Conservation (phyloP, 2,888 invertebrate species). For the Epirrhoe tristata region DNA sequence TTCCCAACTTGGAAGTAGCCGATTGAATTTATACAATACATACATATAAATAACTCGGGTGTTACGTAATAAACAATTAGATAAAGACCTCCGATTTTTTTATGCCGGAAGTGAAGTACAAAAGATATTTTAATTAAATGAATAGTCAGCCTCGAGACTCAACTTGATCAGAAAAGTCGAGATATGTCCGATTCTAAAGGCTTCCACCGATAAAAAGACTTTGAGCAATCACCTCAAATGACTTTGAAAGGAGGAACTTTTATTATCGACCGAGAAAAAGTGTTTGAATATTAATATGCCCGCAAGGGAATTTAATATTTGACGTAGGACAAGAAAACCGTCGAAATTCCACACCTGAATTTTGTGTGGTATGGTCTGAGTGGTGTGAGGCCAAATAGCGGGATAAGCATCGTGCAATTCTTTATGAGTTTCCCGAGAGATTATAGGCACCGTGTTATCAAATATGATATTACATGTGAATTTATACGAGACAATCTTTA, state of each 20-base stretch:
- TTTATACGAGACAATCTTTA: conserved; percentile 31
- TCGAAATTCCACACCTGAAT: conserved; percentile 62
- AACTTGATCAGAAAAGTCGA: conserved; percentile 44
- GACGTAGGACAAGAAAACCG: conserved; percentile 63
- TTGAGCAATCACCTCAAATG: conserved; percentile 72
- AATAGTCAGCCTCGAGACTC: conserved; percentile 41
- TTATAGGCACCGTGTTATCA: conserved; percentile 31
- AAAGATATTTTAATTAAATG: conserved; percentile 46
- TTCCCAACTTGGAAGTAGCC: background rate
- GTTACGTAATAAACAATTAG: conserved; percentile 39
- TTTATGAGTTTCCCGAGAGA: conserved; percentile 59
- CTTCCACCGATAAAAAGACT: conserved; percentile 55
- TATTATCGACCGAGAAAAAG: conserved; percentile 55
- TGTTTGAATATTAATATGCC: conserved; percentile 72
- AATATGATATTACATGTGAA: conserved; percentile 45
- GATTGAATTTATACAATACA: background rate
- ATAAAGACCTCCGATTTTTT: conserved; percentile 33
- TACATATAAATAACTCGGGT: conserved; percentile 1
- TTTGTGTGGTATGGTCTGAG: conserved; percentile 66
- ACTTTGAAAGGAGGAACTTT: conserved; percentile 62
- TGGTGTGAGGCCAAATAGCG: conserved; percentile 50
- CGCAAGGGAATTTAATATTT: conserved; percentile 74
- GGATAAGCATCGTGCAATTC: conserved; percentile 58
- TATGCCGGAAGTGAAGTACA: conserved; percentile 40
- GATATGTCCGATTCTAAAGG: conserved; percentile 48